Percentiles rank a stretch among this genome's conserved stretches.
phyloP scores from a whole-genome alignment of 2,113 vertebrate species.

The Dascyllus trimaculatus region DNA sequence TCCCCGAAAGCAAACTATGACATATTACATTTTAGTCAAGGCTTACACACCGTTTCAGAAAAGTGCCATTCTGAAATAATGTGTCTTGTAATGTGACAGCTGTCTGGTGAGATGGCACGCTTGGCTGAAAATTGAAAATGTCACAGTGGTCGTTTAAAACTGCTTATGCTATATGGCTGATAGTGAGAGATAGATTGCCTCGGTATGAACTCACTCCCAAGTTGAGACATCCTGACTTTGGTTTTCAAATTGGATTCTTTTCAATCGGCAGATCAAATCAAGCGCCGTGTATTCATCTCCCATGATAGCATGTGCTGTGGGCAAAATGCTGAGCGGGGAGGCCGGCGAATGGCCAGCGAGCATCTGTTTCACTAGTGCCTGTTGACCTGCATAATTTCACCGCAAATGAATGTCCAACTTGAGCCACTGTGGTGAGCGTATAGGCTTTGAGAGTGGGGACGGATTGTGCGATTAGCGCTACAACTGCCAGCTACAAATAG shows the following conservation, averaged over 20 bases:
- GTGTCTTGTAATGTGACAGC: slow-evolving; percentile 59
- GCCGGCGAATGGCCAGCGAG: slow-evolving; percentile 36
- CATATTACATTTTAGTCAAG: slow-evolving; percentile 29
- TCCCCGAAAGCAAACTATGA: slow-evolving; percentile 15
- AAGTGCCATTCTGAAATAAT: slow-evolving; percentile 39
- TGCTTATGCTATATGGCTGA: slow-evolving; percentile 44
- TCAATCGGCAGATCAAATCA: slow-evolving; percentile 51
- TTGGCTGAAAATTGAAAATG: slow-evolving; percentile 67
- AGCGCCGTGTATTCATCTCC: slow-evolving; percentile 34
- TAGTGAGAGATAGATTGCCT: slow-evolving; percentile 44
- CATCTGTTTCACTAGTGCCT: slow-evolving; percentile 46
- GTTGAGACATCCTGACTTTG: slow-evolving; percentile 52
- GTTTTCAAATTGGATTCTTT: slow-evolving; percentile 64
- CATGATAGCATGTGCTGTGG: slow-evolving; percentile 24
- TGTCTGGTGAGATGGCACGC: slow-evolving; percentile 49
- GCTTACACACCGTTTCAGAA: slow-evolving; percentile 36
- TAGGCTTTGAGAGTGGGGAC: slow-evolving; percentile 21
- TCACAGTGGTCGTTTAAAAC: slow-evolving; percentile 55
- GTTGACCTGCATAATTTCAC: slow-evolving; percentile 52
- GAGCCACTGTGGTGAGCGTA: slow-evolving; percentile 11
- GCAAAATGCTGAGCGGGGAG: slow-evolving; percentile 14
- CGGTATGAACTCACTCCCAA: slow-evolving; percentile 51
- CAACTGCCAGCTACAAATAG: slow-evolving; percentile 29
- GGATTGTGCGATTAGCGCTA: slow-evolving; percentile 39
- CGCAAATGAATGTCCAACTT: slow-evolving; percentile 26